Percentiles rank a stretch among this genome's conserved stretches.
Evolutionary conservation across 2,113 vertebrate species (phyloP).

Genomic region (Clarias macrocephalus): DNA sequence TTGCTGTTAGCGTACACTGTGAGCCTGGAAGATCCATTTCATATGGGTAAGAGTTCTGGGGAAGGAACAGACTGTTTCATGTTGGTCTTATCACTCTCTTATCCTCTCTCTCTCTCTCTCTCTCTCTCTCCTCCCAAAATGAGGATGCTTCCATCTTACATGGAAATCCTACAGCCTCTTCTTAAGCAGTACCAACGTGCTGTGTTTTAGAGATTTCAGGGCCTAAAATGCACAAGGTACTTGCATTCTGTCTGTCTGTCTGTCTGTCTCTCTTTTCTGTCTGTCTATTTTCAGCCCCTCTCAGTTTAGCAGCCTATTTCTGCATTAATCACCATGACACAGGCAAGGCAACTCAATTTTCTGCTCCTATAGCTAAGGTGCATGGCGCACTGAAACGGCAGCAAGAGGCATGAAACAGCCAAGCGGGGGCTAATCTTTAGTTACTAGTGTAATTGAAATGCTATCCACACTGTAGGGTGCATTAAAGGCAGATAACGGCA

Average conservation of each 20-base stretch:
- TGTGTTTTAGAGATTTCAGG: conserved; percentile 18
- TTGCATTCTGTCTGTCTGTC: conserved; percentile 50
- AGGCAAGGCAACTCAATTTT: conserved; percentile 99
- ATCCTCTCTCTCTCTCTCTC: too few relatives aligned
- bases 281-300: conserved; percentile 59
- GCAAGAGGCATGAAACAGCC: conserved; percentile 96
- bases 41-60: conserved; percentile 61
- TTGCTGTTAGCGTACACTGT: background rate
- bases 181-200: conserved; percentile 26
- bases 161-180: conserved; percentile 55
- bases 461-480: conserved; percentile 99
- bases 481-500: conserved; percentile 99
- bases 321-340: conserved; percentile 99
- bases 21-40: conserved; percentile 51
- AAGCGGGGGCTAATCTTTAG: conserved; percentile 98
- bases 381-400: conserved; percentile 86
- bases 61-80: conserved; percentile 43
- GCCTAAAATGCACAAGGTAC: conserved; percentile 11
- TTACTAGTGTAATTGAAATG: conserved; percentile 99
- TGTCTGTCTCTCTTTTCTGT: conserved; percentile 29
- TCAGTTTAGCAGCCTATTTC: conserved; percentile 95
- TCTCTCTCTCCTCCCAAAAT: background rate
- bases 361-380: conserved; percentile 99
- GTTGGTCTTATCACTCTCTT: conserved; percentile 12
- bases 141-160: conserved; percentile 52